These are phyloP conservation scores for Fregetta grallaria DNA, from an alignment of 2,113 vertebrate genomes.

Conservation along the genomic window DNA sequence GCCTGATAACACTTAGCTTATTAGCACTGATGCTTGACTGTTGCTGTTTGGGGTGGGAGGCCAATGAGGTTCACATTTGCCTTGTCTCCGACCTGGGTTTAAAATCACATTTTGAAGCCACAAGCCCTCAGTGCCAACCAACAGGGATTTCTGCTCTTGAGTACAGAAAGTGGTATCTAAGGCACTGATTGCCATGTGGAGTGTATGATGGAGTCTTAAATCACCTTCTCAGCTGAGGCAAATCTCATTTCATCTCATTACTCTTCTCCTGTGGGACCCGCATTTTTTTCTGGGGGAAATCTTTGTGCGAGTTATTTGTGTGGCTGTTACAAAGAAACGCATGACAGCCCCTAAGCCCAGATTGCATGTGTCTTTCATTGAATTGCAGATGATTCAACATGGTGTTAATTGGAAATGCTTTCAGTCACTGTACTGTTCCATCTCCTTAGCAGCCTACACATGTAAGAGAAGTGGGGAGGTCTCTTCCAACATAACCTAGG, in stretches of 20 bases:
- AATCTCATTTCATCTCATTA: neutral
- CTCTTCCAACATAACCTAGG: neutral
- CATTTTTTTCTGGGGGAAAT: neutral
- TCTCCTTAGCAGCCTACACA: neutral
- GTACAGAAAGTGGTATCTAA: neutral
- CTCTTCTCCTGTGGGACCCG: neutral
- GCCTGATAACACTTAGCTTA: neutral
- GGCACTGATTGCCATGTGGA: neutral
- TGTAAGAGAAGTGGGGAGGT: neutral
- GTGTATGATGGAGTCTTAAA: neutral
- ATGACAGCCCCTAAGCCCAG: neutral
- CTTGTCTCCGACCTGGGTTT: neutral
- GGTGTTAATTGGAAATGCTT: neutral
- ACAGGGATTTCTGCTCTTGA: neutral
- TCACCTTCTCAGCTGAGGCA: neutral
- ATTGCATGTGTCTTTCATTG: neutral
- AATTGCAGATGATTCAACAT: neutral
- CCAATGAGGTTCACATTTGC: neutral
- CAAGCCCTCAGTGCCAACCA: neutral
- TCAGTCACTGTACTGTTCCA: neutral
- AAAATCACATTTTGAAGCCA: neutral
- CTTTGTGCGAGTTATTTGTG: neutral
- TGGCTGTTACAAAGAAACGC: neutral
- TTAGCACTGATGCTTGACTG: neutral
- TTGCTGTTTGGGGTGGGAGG: neutral